Evolutionary conservation across 2,113 vertebrate genomes (phyloP), one percentile per base, ranked within the genome.

Genomic region (Pseudonaja textilis): DNA sequence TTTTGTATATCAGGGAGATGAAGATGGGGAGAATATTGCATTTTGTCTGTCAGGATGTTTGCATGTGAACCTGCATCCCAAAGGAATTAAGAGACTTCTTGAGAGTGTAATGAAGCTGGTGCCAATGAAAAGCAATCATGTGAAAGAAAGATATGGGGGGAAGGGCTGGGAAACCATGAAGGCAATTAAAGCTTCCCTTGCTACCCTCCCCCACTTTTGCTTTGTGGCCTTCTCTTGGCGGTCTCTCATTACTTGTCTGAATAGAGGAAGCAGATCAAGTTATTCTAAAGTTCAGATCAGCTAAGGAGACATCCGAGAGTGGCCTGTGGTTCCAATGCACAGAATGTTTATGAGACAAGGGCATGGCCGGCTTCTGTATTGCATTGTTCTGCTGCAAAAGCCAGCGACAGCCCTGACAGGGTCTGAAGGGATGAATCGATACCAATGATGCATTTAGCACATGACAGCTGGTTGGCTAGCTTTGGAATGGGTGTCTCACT

Each of bases 321-420:
- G 96, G 96, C 45, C 89, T 55, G 9, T 74, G 57, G 87, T 0
- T 0, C 0, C 0, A 94, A 94, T n/a, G 52, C 0, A 0, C 86
- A 90, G 89, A 94, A 95, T 91, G 90, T 56, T 86, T 81, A 69
- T 89, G 69, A 88, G 57, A 61, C n/a, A 42, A 59, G 85, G 95
- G 91, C 81, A 0, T 87, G 93, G 91, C 91, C 93, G 91, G 91
- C 90, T 93, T 69, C 9, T 97, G 96, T 97, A 97, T 97, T 95
- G 96, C 93, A 87, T 93, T 96, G 90, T 94, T 97, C 96, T 96
- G 85, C 96, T 96, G 95, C 87, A 95, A 59, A 93, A 95, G 93
- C 26, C 94, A 95, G 88, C 0, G 2, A 1, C 90, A 61, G 92
- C 18, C 92, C 92, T 94, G 95, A 94, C 94, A 95, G 90, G 96